Evolutionary conservation across 2,888 invertebrate genomes (phyloP), one percentile per base, ranked within the genome.

Genomic region (Cephus runcator): DNA sequence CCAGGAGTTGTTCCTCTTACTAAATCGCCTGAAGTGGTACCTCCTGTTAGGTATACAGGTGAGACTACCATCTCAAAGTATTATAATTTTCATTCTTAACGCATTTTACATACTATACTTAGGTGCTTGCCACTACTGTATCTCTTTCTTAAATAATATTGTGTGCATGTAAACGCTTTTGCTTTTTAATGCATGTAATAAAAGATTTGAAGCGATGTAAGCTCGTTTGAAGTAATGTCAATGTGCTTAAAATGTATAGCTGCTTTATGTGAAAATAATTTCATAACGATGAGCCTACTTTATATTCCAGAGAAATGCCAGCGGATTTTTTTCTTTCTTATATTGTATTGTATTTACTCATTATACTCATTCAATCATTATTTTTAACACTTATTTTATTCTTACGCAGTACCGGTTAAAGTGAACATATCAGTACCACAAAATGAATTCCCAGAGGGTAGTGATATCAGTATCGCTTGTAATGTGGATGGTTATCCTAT

Each of bases 401-500:
- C 73, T 56, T 69, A 79, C 82, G 68, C 83, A 93, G 96, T 94
- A 75, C 95, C 95, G 69, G 95, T 96, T 33, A 92, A 91, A 81
- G 94, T 95, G 3, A 94, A 94, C 78, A 93, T 97, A 80, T 92
- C 93, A 1, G 90, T 94, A 79, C 92, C 93, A 75, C 92, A 92
- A 82, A 93, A 92, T n/a, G 92, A 92, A 76, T 94, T 95, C 90
- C 92, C 94, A 3, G 93, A 94, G 73, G 96, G 96, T 79, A 93
- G 94, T 40, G 95, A 95, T 85, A 93, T 97, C 83, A 93, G 92
- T 71, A 93, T 98, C 81, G 94, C 93, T 23, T 98, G 97, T 89
- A 94, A 94, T 56, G 96, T 96, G 73, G 95, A 95, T 83, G 97
- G 97, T 4, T 95, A 95, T 91, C 97, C 97, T 0, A 92, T 93